Base-by-base conservation (phyloP, 2,797 vertebrate genomes). In the Oryzias sinensis region DNA sequence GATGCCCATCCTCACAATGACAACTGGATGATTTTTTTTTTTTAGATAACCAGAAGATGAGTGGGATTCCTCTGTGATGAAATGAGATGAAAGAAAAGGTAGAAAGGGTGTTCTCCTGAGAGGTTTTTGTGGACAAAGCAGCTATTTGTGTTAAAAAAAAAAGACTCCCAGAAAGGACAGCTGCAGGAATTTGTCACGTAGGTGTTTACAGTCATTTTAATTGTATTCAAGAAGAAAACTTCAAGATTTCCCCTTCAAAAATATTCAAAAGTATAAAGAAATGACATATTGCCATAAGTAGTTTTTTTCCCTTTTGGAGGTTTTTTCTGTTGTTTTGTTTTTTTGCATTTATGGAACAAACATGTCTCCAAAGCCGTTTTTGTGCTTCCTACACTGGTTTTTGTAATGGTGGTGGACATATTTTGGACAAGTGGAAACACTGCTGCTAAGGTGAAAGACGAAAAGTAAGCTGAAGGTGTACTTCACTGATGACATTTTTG, bases 371-470 rank as follows among this genome's bases (percentile, higher is more conserved):
- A 70, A 57, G 61, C 53, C 69, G 74, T 82, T 68, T 47, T 77
- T 68, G 80, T 84, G 82, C 83, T 87, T 89, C 87, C 82, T 71
- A 67, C 71, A 81, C 68, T 60, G 0, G 53, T 80, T 75, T 72
- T 69, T 73, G 57, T 85, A 74, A 62, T 79, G 77, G 77, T 85
- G 83, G 83, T 79, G 86, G 77, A 82, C 77, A 48, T 71, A 68
- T 72, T 18, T 49, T 44, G 51, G 74, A 69, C 49, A 63, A 66
- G 70, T 80, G 83, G 80, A 60, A 56, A 68, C 47, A 52, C 74
- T 89, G 87, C 83, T 89, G 81, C 79, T 85, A 51, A 59, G 79
- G 67, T 62, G 74, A 69, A 76, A 37, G 9, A 11, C 4, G 33
- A 37, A 37, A 33, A 11, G 4, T 67, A 62, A 81, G 72, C 63